A percentile compares a stretch with the other conserved stretches of the same genome.
Conservation (phyloP, 2,113 vertebrate species). For the Triplophysa siluroides region DNA sequence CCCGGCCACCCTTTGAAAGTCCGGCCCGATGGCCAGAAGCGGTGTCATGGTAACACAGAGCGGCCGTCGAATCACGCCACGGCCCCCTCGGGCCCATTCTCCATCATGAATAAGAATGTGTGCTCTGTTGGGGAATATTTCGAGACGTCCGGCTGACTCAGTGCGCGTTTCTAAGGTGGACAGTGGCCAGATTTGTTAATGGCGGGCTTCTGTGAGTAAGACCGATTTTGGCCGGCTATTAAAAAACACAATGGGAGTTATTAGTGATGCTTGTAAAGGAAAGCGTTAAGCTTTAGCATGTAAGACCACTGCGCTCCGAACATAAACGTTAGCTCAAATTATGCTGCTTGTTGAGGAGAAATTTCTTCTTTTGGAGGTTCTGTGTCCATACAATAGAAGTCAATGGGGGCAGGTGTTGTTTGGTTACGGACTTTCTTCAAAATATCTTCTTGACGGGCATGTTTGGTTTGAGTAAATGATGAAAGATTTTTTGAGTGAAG, state of each 20-base stretch:
- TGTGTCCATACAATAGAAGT: too few species aligned
- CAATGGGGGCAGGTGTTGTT: too few species aligned
- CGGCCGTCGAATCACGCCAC: conserved; percentile 43
- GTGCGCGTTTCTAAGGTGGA: background rate
- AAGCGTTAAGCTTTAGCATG: too few species aligned
- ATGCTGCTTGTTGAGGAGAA: too few species aligned
- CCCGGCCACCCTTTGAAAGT: conserved; percentile 35
- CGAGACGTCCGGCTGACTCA: conserved; percentile 29
- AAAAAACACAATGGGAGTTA: background rate
- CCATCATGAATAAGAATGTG: conserved; percentile 38
- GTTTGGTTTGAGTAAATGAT: too few species aligned
- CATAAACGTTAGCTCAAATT: too few species aligned
- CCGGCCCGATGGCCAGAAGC: conserved; percentile 23
- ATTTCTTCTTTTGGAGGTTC: too few species aligned
- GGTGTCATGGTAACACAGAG: conserved; percentile 50
- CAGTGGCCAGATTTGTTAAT: conserved; percentile 24
- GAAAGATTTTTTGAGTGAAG: too few species aligned
- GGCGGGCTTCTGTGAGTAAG: background rate
- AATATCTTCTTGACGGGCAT: too few species aligned
- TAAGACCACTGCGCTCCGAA: too few species aligned
- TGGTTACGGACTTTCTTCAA: too few species aligned
- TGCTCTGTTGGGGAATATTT: conserved; percentile 16
- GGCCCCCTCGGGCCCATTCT: conserved; percentile 31
- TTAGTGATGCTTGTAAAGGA: background rate
- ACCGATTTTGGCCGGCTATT: background rate